Evolutionary conservation across 2,113 vertebrate species (phyloP), one percentile per base, ranked within the genome.

Genomic region (Onychorhynchus coronatus): DNA sequence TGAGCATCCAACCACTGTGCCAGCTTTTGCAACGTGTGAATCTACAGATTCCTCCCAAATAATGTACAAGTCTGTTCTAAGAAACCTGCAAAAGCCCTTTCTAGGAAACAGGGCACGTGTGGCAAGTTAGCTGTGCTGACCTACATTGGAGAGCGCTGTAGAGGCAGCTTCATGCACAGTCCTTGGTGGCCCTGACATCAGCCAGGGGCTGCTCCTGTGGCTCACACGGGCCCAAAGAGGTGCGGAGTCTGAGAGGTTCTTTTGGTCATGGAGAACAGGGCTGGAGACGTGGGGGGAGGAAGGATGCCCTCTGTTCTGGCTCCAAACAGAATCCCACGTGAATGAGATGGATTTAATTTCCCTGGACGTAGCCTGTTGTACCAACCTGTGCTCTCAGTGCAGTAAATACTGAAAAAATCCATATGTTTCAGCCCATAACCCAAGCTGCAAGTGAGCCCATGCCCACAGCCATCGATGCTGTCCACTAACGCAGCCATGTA

Each of bases 321-420:
- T 50, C 44, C 52, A 55, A 37, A 23, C 10, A 70, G 28, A 50
- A 47, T 17, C 16, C 50, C 73, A 6, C 17, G 46, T 37, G 37
- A 49, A 28, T 15, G 30, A 53, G n/a, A 73, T 46, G 4, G 53
- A 53, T 47, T 79, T 30, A 4, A 28, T 84, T 68, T 49, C 28
- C 53, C 76, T 46, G 41, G 47, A n/a, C 0, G 0, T 6, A 31
- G 44, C 9, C 5, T 27, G 23, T 27, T 28, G 52, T 14, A 20
- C 21, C 17, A 30, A 52, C 17, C 44, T 19, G 31, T 46, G 35
- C 33, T 76, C 14, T 23, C 39, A 10, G 35, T 27, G 2, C 1
- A 21, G 52, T 21, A 41, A 73, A 61, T 25, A 47, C 24, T 16
- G 39, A 33, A 62, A n/a, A 79, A 44, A 33, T 33, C 21, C 70